Evolutionary conservation across 2,113 vertebrate species (phyloP).

Genomic region (Rhea pennata): DNA sequence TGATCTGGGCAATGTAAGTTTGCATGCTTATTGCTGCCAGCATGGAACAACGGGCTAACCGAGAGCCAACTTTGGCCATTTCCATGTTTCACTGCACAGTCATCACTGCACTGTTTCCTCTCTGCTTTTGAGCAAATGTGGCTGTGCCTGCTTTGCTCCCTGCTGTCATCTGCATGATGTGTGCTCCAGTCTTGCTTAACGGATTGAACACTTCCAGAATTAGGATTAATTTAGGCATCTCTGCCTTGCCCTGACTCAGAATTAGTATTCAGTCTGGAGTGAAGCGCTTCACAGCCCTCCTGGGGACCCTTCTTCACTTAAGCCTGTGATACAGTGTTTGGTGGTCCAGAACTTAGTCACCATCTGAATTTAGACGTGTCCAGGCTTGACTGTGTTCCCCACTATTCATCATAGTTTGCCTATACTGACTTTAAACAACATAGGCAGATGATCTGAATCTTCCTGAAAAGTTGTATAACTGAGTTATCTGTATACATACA

Average conservation of each 20-base stretch:
- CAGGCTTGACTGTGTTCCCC: neutral
- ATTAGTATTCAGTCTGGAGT: neutral
- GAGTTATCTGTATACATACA: neutral
- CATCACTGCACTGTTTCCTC: neutral
- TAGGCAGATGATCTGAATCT: neutral
- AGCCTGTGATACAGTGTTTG: neutral
- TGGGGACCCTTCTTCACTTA: neutral
- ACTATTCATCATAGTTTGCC: neutral
- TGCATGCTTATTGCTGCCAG: neutral
- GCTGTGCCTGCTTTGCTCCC: neutral
- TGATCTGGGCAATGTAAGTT: neutral
- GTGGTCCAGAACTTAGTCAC: neutral
- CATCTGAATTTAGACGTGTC: neutral
- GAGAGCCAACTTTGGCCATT: neutral
- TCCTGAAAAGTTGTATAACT: neutral
- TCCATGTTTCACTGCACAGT: neutral
- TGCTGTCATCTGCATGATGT: neutral
- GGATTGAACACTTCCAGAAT: neutral
- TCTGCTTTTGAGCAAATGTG: neutral
- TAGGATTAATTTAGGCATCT: neutral
- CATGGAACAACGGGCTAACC: neutral
- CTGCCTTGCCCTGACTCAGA: neutral
- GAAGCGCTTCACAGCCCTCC: neutral
- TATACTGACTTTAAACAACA: neutral
- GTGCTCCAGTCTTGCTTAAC: neutral